Percentiles rank a stretch among this genome's conserved stretches.
Evolutionary conservation across 92 coral and sea anemone species (phyloP).

Genomic region (Bergia sp.): DNA sequence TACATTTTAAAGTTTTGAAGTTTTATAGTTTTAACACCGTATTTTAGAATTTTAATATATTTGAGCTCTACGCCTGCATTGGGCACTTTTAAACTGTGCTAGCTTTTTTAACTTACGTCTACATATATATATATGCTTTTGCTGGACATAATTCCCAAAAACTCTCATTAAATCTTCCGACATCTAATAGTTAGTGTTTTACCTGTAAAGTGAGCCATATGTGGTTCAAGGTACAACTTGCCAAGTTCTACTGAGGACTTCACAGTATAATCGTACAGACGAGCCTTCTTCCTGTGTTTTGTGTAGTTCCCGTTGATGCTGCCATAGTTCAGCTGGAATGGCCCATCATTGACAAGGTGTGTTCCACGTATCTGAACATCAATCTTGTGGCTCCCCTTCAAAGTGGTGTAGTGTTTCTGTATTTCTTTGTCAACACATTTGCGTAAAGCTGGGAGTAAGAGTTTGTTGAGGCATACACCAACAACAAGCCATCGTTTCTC

Average conservation of each 20-base stretch:
- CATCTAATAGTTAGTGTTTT: background rate
- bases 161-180: no score
- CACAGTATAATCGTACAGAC: conserved; percentile 71
- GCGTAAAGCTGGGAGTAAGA: conserved; percentile 73
- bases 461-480: conserved; percentile 71
- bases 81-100: no score
- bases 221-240: conserved; percentile 75
- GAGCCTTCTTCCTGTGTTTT: conserved; percentile 52
- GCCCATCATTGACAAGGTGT: conserved; percentile 49
- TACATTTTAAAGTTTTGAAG: no score
- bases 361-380: conserved; percentile 51
- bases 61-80: no score
- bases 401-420: conserved; percentile 57
- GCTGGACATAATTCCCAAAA: no score
- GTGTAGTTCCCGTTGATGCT: conserved; percentile 77
- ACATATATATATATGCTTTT: background rate
- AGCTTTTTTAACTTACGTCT: no score
- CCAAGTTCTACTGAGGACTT: conserved; percentile 71
- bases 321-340: conserved; percentile 62
- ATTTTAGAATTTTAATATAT: no score
- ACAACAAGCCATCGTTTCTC: conserved; percentile 90
- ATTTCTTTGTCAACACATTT: conserved; percentile 56
- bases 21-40: no score
- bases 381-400: conserved; percentile 46
- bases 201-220: conserved; percentile 90